Evolutionary conservation across 2,888 invertebrate species (phyloP), one percentile per base, ranked within the genome.

Genomic region (Poecilus cupreus): DNA sequence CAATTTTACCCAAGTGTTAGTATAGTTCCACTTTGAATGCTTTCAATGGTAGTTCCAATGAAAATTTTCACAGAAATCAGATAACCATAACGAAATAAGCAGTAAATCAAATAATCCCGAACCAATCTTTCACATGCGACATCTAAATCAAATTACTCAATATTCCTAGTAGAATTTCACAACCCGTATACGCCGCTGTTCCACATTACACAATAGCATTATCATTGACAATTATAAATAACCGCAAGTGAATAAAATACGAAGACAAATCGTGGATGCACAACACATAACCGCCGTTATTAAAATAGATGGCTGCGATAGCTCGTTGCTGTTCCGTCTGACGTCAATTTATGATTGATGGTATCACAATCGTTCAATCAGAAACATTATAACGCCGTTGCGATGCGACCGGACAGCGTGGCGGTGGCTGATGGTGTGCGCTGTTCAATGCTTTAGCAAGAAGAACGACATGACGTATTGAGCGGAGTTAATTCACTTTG

Each of bases 311-410:
- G 70, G 80, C 32, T 54, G 10, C 39, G 70, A 79, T 70, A 60
- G 51, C 16, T 22, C 10, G 13, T 43, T 24, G 26, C 60, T 32
- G 46, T 72, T 51, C 72, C 70, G 39, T 72, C 39, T 72, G 80
- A 72, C 80, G 57, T 80, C 80, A 72, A 80, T 80, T 20, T 72
- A 57, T 80, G 80, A 80, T 80, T 18, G 80, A 80, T 80, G 80
- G 72, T 80, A 80, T 80, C 80, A 54, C 72, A 80, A 80, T 80
- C 80, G 72, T 57, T 80, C 80, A 80, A 80, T 80, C 80, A 80
- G 80, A 80, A 80, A 80, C 72, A 72, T 80, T 80, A 80, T 72
- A 72, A 37, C 70, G 32, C 43, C 79, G 24, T 32, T 16, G 3
- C 13, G 26, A 39, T 37, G 57, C 16, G 46, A 51, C 3, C 5